A percentile compares a stretch with the other conserved stretches of the same genome.
Evolutionary conservation across 64 coral and sea anemone genomes (phyloP).

Genomic region (Montipora cactus): DNA sequence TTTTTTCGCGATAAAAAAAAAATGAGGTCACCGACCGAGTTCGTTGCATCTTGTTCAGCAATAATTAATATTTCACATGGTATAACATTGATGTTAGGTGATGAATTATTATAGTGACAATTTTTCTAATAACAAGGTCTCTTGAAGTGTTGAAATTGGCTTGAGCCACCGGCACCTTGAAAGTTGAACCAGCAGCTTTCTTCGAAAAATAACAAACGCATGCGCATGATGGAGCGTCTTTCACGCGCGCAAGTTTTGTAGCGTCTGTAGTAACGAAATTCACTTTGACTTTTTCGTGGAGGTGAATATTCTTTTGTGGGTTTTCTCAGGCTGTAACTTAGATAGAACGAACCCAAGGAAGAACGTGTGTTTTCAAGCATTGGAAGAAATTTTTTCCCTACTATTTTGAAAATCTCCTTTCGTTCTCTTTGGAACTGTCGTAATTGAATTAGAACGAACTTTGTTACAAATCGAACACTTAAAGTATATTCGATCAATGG

Average conservation of each 20-base stretch:
- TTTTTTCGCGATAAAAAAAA: too few species aligned
- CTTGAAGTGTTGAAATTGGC: too few species aligned
- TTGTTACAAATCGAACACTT: conserved; percentile 17
- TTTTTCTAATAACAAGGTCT: too few species aligned
- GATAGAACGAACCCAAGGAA: neutral
- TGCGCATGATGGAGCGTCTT: conserved; percentile 65
- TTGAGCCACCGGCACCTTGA: too few species aligned
- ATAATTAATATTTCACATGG: too few species aligned
- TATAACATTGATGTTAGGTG: too few species aligned
- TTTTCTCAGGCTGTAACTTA: neutral
- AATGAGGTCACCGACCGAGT: too few species aligned
- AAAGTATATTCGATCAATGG: conserved; percentile 45
- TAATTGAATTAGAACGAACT: neutral
- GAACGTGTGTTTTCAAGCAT: neutral
- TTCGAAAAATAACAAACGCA: conserved; percentile 66
- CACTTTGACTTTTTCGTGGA: neutral
- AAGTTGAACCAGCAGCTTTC: neutral
- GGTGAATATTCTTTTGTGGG: neutral
- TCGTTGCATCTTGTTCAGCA: too few species aligned
- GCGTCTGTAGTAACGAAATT: conserved; percentile 83
- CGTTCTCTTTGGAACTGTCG: too few species aligned
- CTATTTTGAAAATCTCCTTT: neutral
- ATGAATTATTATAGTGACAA: too few species aligned
- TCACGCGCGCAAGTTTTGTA: conserved; percentile 65
- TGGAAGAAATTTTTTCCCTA: neutral